Base-by-base conservation (phyloP, 2,797 vertebrate species). In the Pseudochaenichthys georgianus region DNA sequence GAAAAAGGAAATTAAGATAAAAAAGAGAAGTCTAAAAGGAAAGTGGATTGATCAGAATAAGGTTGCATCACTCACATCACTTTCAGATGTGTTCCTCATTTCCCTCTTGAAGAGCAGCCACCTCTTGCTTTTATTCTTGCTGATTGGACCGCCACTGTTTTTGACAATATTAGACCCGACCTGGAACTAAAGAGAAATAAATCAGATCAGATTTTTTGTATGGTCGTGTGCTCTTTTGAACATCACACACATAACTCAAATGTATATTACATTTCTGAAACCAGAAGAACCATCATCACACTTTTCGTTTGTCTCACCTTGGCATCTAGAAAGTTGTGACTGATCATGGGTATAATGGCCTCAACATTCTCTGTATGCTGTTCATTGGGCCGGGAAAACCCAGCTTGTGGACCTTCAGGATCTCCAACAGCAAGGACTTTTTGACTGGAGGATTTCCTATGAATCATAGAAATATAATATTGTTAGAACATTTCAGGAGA, bases 371-470 rank as follows among this genome's bases (percentile, higher is more conserved):
- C 96, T 13, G 73, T 64, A n/a, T 91, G 93, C 57, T 60, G 92
- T 47, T 94, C 93, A 61, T 19, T 66, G 19, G 92, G 75, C 64
- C 91, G 85, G 13, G 95, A 86, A 59, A 91, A 64, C 55, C 86
- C 89, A 64, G 82, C 73, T 50, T 0, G 92, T 67, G 95, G 85
- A 64, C 93, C 91, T 45, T 92, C 95, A 57, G 92, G 91, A 43
- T 85, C 82, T 81, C 84, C 92, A 17, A 83, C 93, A 82, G 93
- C 94, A 62, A 92, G 89, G 8, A 89, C 93, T 93, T 99, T 99
- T 76, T 95, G 93, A 87, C 95, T 90, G 64, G 95, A 93, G 9
- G 95, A 95, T 93, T 96, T 99, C 91, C 98, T 98, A 70, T 79
- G 75, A 46, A 77, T 67, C 50, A 72, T 3, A 66, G 19, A 82